These are phyloP conservation scores for Heliocidaris tuberculata DNA, from an alignment of 35 echinoderm and acorn worm genomes.

Conservation along the genomic window DNA sequence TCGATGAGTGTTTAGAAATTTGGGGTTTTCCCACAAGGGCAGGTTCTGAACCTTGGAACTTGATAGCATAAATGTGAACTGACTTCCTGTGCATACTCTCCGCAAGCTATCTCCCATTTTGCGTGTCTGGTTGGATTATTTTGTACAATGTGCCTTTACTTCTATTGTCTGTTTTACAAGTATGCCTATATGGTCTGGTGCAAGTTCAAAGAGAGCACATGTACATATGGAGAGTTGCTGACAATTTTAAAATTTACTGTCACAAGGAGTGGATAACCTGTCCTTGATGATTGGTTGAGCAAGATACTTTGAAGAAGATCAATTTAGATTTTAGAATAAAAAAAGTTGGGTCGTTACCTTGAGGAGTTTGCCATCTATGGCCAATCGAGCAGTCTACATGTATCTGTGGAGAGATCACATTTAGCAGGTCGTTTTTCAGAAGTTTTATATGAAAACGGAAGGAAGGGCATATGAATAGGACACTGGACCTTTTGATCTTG, in stretches of 20 bases:
- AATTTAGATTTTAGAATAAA: background rate
- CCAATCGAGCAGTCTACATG: background rate
- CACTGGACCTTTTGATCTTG: background rate
- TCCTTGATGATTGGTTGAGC: background rate
- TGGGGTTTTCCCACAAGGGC: background rate
- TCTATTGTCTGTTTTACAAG: too few relatives aligned
- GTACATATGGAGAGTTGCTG: background rate
- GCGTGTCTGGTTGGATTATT: background rate
- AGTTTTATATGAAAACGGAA: background rate
- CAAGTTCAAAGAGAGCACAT: background rate
- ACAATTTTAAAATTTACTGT: background rate
- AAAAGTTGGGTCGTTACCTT: background rate
- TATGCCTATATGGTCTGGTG: background rate
- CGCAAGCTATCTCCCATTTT: background rate
- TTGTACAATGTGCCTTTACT: background rate
- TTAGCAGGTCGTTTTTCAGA: background rate
- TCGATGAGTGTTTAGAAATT: background rate
- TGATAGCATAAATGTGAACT: background rate
- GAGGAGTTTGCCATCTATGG: background rate
- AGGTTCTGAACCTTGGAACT: background rate
- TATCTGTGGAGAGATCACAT: background rate
- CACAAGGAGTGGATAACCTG: background rate
- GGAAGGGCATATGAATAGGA: background rate
- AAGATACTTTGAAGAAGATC: background rate
- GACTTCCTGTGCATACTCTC: background rate